Base-by-base conservation (phyloP, 2,888 invertebrate genomes). In the Ariolimax columbianus region DNA sequence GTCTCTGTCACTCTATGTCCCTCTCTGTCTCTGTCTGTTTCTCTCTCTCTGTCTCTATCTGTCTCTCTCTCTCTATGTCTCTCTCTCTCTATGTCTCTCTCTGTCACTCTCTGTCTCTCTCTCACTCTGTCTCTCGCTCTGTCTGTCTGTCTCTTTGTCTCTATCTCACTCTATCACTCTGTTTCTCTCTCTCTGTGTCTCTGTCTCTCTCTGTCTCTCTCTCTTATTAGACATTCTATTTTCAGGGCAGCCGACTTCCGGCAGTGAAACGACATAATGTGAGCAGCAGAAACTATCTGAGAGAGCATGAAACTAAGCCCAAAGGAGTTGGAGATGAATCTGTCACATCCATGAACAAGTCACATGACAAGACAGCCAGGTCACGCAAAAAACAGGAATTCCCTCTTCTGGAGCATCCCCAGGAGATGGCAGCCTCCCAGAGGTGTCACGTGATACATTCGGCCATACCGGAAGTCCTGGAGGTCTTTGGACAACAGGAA, bases 401-500 rank as follows among this genome's bases (percentile, higher is more conserved):
- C 9, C 55, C 81, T 0, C 75, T 82, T 9, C 43, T 82, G 38
- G 82, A 82, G 30, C 82, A 82, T 40, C 82, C 82, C 0, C 70
- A 26, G 33, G 82, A 82, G n/a, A 59, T 36, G 40, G 73, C 59
- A 26, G 43, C 73, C 30, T 30, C 75, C 23, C 33, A 63, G 43
- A 51, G 82, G 63, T 82, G 82, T 75, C 51, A 83, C 36, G 33
- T 70, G 38, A 36, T 55, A 33, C 43, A 68, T 40, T 47, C 77
- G 0, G 38, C 40, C n/a, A 70, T 70, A 9, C 83, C 83, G 1
- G 83, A 78, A n/a, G 83, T 83, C 38, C 23, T 72, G 51, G 77
- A 68, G 70, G 78, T 83, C 23, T 78, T 83, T 7, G 51, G 77
- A 33, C 19, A 70, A 33, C 55, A 78, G 23, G 70, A 77, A 23